Percentiles rank a stretch among this genome's conserved stretches.
Evolutionary conservation across 2,888 invertebrate genomes (phyloP).

Genomic region (Tethea ocularis): DNA sequence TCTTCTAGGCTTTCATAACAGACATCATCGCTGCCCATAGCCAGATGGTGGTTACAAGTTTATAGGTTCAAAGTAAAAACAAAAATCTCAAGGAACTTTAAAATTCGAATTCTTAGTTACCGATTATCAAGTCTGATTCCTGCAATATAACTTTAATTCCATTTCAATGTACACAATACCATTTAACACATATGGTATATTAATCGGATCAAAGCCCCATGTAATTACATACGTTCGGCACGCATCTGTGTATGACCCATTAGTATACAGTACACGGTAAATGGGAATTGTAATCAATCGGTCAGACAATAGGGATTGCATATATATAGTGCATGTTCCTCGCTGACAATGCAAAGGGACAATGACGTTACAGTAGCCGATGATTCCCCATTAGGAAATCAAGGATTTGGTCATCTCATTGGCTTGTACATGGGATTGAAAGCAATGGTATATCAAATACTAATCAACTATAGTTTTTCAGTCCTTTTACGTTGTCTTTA

Average conservation of each 20-base stretch:
- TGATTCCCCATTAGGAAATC: slow-evolving; percentile 42
- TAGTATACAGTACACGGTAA: slow-evolving; percentile 42
- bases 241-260: slow-evolving; percentile 38
- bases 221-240: slow-evolving; percentile 51
- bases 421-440: background rate
- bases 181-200: slow-evolving; percentile 48
- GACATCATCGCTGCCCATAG: no score
- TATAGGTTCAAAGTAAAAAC: no score
- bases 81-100: no score
- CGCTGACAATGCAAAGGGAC: slow-evolving; percentile 35
- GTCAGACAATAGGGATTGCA: slow-evolving; percentile 54
- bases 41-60: no score
- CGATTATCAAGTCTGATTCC: background rate
- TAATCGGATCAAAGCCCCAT: slow-evolving; percentile 60
- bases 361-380: slow-evolving; percentile 40
- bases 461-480: background rate
- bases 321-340: slow-evolving; percentile 26
- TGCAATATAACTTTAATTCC: background rate
- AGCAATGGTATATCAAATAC: background rate
- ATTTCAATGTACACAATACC: slow-evolving; percentile 15
- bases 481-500: no score
- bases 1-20: no score
- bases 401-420: background rate
- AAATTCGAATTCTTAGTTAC: no score
- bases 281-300: slow-evolving; percentile 70